These are phyloP conservation scores for Mormyrus lacerda DNA, from an alignment of 2,113 vertebrate genomes.

Conservation along the genomic window DNA sequence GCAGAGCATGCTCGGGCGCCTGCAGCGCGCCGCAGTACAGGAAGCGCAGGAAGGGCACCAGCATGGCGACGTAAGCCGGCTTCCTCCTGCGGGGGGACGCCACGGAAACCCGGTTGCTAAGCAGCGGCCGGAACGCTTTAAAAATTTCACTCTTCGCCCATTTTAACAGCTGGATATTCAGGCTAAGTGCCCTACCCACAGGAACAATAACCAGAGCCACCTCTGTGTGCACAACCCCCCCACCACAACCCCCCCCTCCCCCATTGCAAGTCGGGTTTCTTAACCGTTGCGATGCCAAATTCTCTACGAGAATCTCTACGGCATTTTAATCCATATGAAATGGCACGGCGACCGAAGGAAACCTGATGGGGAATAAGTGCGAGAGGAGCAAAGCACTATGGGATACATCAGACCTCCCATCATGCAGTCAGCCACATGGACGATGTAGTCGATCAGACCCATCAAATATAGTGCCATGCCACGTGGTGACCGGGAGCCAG, in stretches of 20 bases:
- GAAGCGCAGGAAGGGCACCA: constrained; percentile 80
- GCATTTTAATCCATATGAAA: not conserved
- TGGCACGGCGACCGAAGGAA: not conserved
- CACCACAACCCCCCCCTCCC: not conserved
- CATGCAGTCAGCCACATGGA: not conserved
- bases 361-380: not conserved
- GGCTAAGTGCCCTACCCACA: not conserved
- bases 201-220: not conserved
- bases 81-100: constrained; percentile 56
- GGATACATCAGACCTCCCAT: not conserved
- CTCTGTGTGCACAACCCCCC: not conserved
- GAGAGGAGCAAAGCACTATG: not conserved
- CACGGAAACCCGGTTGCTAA: not conserved
- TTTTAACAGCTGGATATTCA: constrained; percentile 7
- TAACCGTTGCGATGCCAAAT: not conserved
- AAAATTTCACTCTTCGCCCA: not conserved
- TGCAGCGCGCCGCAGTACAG: constrained; percentile 84
- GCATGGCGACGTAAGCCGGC: constrained; percentile 62
- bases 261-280: not conserved
- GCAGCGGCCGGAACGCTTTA: not conserved
- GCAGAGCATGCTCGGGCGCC: constrained; percentile 65
- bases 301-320: no score
- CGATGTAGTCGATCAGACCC: not conserved
- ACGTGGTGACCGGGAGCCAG: not conserved
- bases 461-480: not conserved